Percentiles rank a stretch among this genome's conserved stretches.
Conservation (phyloP, 1,140 invertebrate genomes). For the Aplysia californica region DNA sequence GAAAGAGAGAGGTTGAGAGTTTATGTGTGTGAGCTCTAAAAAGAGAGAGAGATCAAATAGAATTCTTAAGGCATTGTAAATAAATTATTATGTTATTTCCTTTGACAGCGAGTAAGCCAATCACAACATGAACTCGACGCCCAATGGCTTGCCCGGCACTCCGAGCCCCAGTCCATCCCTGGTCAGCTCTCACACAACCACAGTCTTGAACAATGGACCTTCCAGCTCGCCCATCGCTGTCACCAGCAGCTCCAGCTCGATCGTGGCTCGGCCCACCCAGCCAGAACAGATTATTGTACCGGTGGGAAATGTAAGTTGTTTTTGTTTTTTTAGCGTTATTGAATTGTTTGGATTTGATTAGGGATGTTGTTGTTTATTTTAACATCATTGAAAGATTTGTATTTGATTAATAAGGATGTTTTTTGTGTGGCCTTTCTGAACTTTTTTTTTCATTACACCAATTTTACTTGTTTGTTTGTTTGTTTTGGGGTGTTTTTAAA, state of each 20-base stretch:
- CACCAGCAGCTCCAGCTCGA: constrained; percentile 3
- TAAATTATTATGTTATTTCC: too few species aligned
- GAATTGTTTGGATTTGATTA: background rate
- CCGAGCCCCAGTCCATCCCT: too few species aligned
- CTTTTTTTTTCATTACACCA: background rate
- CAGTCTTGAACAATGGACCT: constrained; percentile 15
- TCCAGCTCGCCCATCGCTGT: constrained; percentile 12
- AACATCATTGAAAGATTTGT: background rate
- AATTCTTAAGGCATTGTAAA: too few species aligned
- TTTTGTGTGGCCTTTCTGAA: background rate
- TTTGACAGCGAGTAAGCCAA: too few species aligned
- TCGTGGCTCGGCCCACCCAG: background rate
- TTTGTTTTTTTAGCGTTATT: background rate
- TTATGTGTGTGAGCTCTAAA: too few species aligned
- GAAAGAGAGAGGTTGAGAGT: too few species aligned
- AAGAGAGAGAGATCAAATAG: too few species aligned
- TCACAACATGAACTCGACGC: too few species aligned
- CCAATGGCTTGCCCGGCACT: too few species aligned
- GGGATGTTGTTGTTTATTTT: background rate
- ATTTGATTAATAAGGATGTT: background rate
- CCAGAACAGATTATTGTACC: constrained; percentile 25
- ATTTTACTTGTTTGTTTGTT: background rate
- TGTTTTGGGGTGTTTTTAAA: background rate
- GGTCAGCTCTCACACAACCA: too few species aligned
- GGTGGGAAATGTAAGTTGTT: constrained; percentile 23